Evolutionary conservation across 2,113 vertebrate species (phyloP).

Genomic region (Entelurus aequoreus): DNA sequence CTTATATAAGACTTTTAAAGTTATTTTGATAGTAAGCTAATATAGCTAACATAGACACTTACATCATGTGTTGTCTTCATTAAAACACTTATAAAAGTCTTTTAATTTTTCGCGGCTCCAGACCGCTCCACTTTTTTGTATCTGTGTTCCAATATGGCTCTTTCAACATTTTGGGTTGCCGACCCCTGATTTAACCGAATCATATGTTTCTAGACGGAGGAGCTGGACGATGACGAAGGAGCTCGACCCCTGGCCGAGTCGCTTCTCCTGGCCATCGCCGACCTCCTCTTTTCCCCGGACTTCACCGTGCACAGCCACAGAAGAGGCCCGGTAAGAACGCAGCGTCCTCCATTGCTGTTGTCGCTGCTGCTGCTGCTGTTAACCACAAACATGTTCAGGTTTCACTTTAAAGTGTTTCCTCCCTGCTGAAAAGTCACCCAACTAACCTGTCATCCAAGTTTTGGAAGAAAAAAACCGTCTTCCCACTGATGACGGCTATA

Average conservation of each 20-base stretch:
- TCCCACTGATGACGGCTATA: background rate
- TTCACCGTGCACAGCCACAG: constrained; percentile 94
- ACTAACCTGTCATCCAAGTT: constrained; percentile 34
- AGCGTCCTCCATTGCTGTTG: background rate
- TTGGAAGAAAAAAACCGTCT: background rate
- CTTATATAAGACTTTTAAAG: no score
- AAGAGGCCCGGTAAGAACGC: constrained; percentile 70
- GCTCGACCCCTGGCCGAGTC: constrained; percentile 90
- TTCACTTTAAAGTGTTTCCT: constrained; percentile 14
- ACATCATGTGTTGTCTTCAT: no score
- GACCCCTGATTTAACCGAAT: no score
- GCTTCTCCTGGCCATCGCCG: constrained; percentile 87
- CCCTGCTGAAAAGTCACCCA: constrained; percentile 19
- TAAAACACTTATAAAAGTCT: no score
- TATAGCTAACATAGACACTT: no score
- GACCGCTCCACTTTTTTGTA: no score
- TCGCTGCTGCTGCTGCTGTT: no score
- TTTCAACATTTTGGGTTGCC: no score
- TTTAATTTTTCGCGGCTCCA: no score
- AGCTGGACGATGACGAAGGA: constrained; percentile 85
- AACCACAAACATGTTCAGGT: background rate
- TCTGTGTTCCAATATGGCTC: no score
- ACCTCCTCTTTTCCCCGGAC: constrained; percentile 95
- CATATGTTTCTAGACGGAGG: constrained; percentile 44
- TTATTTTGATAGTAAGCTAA: no score